Base-by-base conservation (phyloP, 2,888 invertebrate genomes). In the Ypsolopha sequella region DNA sequence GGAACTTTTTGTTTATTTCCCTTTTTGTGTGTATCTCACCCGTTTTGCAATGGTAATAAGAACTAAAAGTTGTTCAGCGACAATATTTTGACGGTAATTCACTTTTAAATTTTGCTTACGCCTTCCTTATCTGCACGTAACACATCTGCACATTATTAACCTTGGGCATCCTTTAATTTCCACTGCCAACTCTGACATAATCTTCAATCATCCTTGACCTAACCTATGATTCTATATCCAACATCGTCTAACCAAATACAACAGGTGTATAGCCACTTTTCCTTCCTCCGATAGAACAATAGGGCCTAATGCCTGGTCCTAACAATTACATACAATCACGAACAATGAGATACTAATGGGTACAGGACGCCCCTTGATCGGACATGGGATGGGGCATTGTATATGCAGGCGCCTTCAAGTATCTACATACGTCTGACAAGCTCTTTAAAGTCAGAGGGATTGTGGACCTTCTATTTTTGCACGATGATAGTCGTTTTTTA, bases 261-360 rank as follows among this genome's bases (percentile, higher is more conserved):
- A 11, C 9, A 36, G 47, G 47, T 47, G 47, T 47, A 11, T 36
- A 11, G n/a, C n/a, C 47, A 47, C 36, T 36, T 36, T 47, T 47
- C 36, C 47, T 47, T 47, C 47, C 36, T 14, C 36, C 8, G 36
- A 10, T 45, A 47, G 71, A 66, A 73, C 74, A 74, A 74, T 73
- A 52, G 66, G 50, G 56, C 58, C 67, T 73, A 73, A 73, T 72
- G 64, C 24, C 24, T 24, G 24, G 24, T 24, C 4, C 24, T 24
- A 24, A 24, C 24, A 24, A 24, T 24, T 24, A 24, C 24, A 24
- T 24, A 24, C 24, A 24, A 24, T 24, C 24, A 24, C 62, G 56
- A 68, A 73, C 73, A 73, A 73, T 73, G 61, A 33, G 64, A 51
- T 53, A 53, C 62, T 70, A 71, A 71, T 70, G 43, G 39, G 39